These are phyloP conservation scores for Drosophila willistoni DNA, from an alignment of 1,140 invertebrate genomes.

Conservation along the genomic window DNA sequence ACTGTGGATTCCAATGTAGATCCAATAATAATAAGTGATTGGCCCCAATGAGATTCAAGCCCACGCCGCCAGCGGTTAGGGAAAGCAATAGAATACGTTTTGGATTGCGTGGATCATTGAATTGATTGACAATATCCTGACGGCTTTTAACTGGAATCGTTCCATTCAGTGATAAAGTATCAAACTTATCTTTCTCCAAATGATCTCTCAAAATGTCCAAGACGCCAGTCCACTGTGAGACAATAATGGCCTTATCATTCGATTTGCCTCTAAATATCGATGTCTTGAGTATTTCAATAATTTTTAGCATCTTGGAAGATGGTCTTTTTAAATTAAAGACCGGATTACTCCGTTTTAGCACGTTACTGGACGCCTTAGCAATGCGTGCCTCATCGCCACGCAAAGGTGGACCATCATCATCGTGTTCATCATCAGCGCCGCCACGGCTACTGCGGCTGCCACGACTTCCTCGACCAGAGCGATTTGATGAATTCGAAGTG, in stretches of 20 bases:
- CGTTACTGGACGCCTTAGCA: slow-evolving; percentile 84
- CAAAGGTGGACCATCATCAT: slow-evolving; percentile 25
- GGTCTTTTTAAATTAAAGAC: slow-evolving; percentile 86
- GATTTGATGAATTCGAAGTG: slow-evolving; percentile 28
- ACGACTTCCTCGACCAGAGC: slow-evolving; percentile 11
- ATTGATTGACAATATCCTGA: slow-evolving; percentile 87
- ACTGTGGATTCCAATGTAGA: slow-evolving; percentile 97
- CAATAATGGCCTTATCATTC: slow-evolving; percentile 90
- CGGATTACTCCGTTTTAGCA: slow-evolving; percentile 88
- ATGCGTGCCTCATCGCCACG: slow-evolving; percentile 65
- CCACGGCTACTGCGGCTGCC: slow-evolving; percentile 23
- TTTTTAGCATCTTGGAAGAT: slow-evolving; percentile 88
- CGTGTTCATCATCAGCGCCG: neutral
- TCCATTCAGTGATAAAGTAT: slow-evolving; percentile 88
- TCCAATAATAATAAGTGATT: slow-evolving; percentile 96
- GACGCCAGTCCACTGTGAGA: slow-evolving; percentile 94
- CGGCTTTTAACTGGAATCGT: slow-evolving; percentile 86
- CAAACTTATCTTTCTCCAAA: slow-evolving; percentile 84
- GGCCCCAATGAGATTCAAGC: slow-evolving; percentile 94
- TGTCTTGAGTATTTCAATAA: slow-evolving; percentile 86
- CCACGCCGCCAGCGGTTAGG: slow-evolving; percentile 94
- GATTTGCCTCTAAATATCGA: slow-evolving; percentile 84
- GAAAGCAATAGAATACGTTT: slow-evolving; percentile 90
- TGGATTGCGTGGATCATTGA: slow-evolving; percentile 87
- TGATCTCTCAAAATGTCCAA: slow-evolving; percentile 87